Evolutionary conservation across 2,113 vertebrate species (phyloP).

Genomic region (Mesembrinibis cayennensis): DNA sequence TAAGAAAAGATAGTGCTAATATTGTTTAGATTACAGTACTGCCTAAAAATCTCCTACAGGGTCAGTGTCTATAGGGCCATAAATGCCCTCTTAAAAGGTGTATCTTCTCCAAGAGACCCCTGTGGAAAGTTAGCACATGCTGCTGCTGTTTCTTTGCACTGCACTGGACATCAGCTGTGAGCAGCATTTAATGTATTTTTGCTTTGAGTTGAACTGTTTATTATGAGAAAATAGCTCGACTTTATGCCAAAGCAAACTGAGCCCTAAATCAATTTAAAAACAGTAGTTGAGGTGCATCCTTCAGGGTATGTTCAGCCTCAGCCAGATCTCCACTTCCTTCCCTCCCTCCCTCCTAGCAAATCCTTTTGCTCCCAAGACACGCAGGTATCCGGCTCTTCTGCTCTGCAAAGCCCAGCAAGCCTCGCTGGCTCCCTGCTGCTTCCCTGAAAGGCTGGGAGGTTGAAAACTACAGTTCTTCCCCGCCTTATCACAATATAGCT

Average conservation of each 20-base stretch:
- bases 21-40: not conserved
- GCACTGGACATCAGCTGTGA: not conserved
- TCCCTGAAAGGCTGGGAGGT: not conserved
- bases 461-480: not conserved
- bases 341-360: not conserved
- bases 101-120: not conserved
- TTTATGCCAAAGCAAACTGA: not conserved
- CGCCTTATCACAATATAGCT: not conserved
- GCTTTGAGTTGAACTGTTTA: not conserved
- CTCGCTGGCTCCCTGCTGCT: not conserved
- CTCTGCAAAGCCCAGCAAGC: not conserved
- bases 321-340: not conserved
- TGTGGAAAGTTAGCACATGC: not conserved
- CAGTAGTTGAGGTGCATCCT: not conserved
- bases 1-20: slow-evolving; percentile 50
- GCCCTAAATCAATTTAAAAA: not conserved
- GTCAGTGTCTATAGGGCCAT: not conserved
- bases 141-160: not conserved
- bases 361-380: not conserved
- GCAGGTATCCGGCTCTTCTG: not conserved
- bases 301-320: not conserved
- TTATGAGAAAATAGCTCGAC: not conserved
- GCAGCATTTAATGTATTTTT: not conserved
- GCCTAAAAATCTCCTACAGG: not conserved
- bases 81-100: not conserved